Percentiles rank a stretch among this genome's conserved stretches.
Conservation (phyloP, 2,888 invertebrate species). For the Drosophila flavopinicola region DNA sequence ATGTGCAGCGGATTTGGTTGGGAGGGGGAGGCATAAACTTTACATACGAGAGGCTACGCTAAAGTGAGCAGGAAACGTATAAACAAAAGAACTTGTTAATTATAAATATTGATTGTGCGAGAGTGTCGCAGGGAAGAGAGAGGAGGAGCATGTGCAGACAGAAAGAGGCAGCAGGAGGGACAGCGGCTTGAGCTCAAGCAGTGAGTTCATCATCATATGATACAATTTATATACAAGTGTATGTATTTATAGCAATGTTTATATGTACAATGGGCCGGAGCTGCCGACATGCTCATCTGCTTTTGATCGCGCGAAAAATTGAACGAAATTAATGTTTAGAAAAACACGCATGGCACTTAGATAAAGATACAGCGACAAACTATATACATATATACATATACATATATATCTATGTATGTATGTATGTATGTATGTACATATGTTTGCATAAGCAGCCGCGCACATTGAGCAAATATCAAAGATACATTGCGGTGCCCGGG, state of each 20-base stretch:
- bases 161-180: neutral
- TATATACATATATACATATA: neutral
- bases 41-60: conserved; percentile 60
- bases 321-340: conserved; percentile 76
- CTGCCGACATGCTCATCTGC: conserved; percentile 75
- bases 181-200: conserved; percentile 4
- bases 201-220: conserved; percentile 59
- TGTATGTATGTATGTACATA: conserved; percentile 1
- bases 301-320: conserved; percentile 79
- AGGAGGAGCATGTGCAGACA: neutral
- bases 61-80: conserved; percentile 73
- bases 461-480: conserved; percentile 37
- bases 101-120: conserved; percentile 78
- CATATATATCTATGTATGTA: conserved; percentile 6
- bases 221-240: conserved; percentile 55
- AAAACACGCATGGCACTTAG: conserved; percentile 69
- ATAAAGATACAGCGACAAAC: conserved; percentile 21
- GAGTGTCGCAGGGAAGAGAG: neutral
- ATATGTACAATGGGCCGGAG: conserved; percentile 47
- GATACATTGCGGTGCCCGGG: conserved; percentile 30
- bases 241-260: conserved; percentile 17
- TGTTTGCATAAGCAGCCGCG: neutral
- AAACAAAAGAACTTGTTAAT: conserved; percentile 74
- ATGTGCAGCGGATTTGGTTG: conserved; percentile 32
- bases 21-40: conserved; percentile 11